These are phyloP conservation scores for Xylota sylvarum DNA, from an alignment of 2,888 invertebrate genomes.

Conservation along the genomic window DNA sequence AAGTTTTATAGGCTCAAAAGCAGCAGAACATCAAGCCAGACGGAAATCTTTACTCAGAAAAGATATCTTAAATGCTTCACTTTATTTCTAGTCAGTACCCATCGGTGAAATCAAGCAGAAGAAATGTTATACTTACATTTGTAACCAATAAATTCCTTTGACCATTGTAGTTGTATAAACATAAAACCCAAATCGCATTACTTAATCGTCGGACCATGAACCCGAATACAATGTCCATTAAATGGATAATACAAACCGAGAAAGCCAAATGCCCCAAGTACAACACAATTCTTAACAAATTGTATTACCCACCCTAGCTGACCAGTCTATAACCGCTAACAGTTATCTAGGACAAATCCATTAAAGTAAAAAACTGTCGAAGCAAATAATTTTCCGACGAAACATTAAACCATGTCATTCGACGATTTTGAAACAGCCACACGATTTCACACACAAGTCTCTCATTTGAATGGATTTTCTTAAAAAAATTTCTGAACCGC, in stretches of 20 bases:
- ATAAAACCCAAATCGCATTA: not conserved
- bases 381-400: conserved; percentile 18
- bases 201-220: not conserved
- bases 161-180: not conserved
- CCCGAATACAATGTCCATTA: not conserved
- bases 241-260: not conserved
- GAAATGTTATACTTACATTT: not conserved
- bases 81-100: too few relatives aligned
- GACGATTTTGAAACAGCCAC: not conserved
- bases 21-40: too few relatives aligned
- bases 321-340: not conserved
- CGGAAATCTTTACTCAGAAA: too few relatives aligned
- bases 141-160: not conserved
- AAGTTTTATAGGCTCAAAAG: too few relatives aligned
- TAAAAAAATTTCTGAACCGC: conserved; percentile 8
- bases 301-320: not conserved
- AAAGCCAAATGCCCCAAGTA: not conserved
- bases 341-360: conserved; percentile 7
- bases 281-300: not conserved
- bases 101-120: too few relatives aligned
- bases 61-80: too few relatives aligned
- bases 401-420: conserved; percentile 6
- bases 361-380: conserved; percentile 21
- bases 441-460: conserved; percentile 3
- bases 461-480: conserved; percentile 13